These are phyloP conservation scores for Drosophila fungiperda DNA, from an alignment of 2,888 invertebrate genomes.

Conservation along the genomic window DNA sequence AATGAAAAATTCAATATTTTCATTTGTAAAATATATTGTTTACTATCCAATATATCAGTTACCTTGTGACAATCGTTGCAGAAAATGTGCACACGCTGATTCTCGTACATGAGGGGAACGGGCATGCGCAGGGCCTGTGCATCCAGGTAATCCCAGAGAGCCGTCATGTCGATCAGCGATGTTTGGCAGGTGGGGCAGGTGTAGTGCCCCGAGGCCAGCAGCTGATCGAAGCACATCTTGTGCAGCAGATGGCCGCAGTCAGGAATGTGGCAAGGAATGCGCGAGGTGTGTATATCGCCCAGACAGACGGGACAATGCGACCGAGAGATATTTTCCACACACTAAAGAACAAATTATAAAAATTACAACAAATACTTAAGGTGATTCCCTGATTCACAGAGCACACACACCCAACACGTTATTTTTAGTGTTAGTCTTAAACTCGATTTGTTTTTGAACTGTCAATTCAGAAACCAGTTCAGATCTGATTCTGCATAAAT, in stretches of 20 bases:
- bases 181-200: slow-evolving; percentile 95
- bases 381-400: slow-evolving; percentile 30
- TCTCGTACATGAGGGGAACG: slow-evolving; percentile 93
- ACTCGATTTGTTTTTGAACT: slow-evolving; percentile 32
- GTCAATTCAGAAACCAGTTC: slow-evolving; percentile 38
- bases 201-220: slow-evolving; percentile 91
- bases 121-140: slow-evolving; percentile 92
- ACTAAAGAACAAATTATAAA: slow-evolving; percentile 86
- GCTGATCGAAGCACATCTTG: slow-evolving; percentile 92
- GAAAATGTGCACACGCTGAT: slow-evolving; percentile 92
- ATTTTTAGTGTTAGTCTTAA: slow-evolving; percentile 12
- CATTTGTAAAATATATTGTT: neutral
- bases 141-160: slow-evolving; percentile 90
- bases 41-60: slow-evolving; percentile 41
- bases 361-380: neutral
- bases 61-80: slow-evolving; percentile 97
- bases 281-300: slow-evolving; percentile 95
- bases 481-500: slow-evolving; percentile 24
- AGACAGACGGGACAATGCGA: slow-evolving; percentile 95
- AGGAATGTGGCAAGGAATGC: slow-evolving; percentile 95
- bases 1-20: neutral
- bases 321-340: slow-evolving; percentile 94
- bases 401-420: neutral
- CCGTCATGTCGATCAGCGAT: slow-evolving; percentile 94
- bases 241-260: slow-evolving; percentile 95